Evolutionary conservation across 2,797 vertebrate genomes (phyloP), one percentile per base, ranked within the genome.

Genomic region (Microctenopoma steveboyesi): DNA sequence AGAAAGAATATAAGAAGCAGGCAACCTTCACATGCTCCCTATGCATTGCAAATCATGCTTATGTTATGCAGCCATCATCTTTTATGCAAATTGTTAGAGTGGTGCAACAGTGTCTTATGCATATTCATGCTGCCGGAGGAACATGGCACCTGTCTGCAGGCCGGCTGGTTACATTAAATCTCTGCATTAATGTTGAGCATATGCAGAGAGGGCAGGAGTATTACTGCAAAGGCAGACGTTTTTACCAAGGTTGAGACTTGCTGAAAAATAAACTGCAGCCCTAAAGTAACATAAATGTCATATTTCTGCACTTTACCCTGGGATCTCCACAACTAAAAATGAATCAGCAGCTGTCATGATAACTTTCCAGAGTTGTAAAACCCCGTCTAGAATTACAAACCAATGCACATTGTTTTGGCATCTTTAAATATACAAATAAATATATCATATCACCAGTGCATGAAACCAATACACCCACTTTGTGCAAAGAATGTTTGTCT

Each of bases 71-170:
- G 70, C 81, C 81, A 86, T 92, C 86, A 91, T 92, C 83, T 85
- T 86, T 86, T 85, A 92, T 91, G 90, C 70, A 90, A 93, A 92
- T 90, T 39, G 64, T 76, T 70, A 60, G 81, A 91, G 81, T 84
- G 84, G 83, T 54, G 74, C 82, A 90, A 83, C 59, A 70, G 69
- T 49, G 58, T 69, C 78, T 79, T 60, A 82, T 90, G 67, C 84
- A 89, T 91, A 91, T 92, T 89, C 79, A 90, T 89, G 86, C 22
- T 25, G 81, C 59, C 53, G 48, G 42, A 67, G 70, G 81, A 82
- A 78, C 79, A 66, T 55, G 83, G 76, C 85, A 89, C 86, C 89
- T 90, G 88, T 88, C 87, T 76, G 74, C 71, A 8, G 71, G 66
- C 69, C 18, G 68, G 74, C 71, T 77, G 76, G 54, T 73, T 69